Percentiles rank a stretch among this genome's conserved stretches.
These are phyloP conservation scores for Carettochelys insculpta DNA, from an alignment of 2,113 vertebrate species.

Conservation along the genomic window DNA sequence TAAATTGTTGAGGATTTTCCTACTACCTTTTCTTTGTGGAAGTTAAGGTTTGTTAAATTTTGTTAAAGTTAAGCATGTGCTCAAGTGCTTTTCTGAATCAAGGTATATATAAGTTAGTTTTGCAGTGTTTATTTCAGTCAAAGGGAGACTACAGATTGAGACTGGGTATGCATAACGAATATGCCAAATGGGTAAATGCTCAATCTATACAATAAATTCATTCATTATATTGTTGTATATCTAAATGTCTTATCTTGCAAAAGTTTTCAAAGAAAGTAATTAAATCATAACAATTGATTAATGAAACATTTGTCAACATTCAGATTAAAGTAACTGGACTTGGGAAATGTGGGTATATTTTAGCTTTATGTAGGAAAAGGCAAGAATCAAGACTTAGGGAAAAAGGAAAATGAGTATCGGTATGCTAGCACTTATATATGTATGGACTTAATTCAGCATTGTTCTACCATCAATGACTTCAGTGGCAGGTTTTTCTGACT, in stretches of 20 bases:
- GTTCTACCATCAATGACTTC: background rate
- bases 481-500: background rate
- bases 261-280: background rate
- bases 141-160: background rate
- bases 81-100: no score
- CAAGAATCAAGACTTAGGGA: background rate
- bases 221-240: background rate
- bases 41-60: no score
- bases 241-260: slow-evolving; percentile 10
- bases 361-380: slow-evolving; percentile 5
- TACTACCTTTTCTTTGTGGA: background rate
- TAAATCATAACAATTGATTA: background rate
- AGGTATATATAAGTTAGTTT: background rate
- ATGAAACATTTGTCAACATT: background rate
- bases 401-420: background rate
- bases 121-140: background rate
- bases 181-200: background rate
- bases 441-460: background rate
- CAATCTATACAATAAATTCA: background rate
- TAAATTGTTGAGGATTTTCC: background rate
- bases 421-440: background rate
- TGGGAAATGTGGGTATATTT: background rate
- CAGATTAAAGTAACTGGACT: background rate
- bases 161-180: background rate
- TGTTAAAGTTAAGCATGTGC: no score